phyloP scores from a whole-genome alignment of 1,140 invertebrate species.

The Rhopalosiphum maidis region DNA sequence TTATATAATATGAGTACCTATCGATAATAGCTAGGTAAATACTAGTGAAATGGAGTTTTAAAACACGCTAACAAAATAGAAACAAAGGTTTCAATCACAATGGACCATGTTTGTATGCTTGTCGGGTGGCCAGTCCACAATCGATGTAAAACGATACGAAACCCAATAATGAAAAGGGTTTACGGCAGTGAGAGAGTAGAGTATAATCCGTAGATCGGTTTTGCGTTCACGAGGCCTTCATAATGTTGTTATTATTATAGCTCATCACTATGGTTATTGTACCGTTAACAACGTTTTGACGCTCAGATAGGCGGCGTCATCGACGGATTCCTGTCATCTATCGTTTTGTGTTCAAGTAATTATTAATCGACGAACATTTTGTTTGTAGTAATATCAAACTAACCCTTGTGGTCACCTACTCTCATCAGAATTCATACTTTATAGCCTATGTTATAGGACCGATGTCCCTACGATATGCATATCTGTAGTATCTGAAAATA shows the following conservation, averaged over 20 bases:
- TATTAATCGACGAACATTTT: slow-evolving; percentile 42
- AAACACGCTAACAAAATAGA: slow-evolving; percentile 31
- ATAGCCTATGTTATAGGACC: background rate
- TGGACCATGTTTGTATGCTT: slow-evolving; percentile 12
- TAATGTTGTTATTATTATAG: slow-evolving; percentile 46
- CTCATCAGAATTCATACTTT: background rate
- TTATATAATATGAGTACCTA: background rate
- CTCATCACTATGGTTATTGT: slow-evolving; percentile 42
- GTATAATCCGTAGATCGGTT: slow-evolving; percentile 49
- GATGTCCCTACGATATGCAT: background rate
- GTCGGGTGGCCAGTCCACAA: background rate
- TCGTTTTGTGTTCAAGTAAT: slow-evolving; percentile 29
- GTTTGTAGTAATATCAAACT: background rate
- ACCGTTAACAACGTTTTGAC: slow-evolving; percentile 40
- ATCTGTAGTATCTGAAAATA: background rate
- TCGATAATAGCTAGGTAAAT: background rate
- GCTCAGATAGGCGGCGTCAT: slow-evolving; percentile 31
- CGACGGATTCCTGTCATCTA: slow-evolving; percentile 1
- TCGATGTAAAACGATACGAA: slow-evolving; percentile 30
- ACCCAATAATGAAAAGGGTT: slow-evolving; percentile 45
- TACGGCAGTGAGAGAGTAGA: background rate
- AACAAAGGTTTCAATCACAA: slow-evolving; percentile 50
- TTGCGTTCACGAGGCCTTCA: slow-evolving; percentile 39
- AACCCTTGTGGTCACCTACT: background rate
- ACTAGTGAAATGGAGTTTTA: background rate